Evolutionary conservation across 2,113 vertebrate genomes (phyloP), one percentile per base, ranked within the genome.

Genomic region (Nothoprocta pentlandii): DNA sequence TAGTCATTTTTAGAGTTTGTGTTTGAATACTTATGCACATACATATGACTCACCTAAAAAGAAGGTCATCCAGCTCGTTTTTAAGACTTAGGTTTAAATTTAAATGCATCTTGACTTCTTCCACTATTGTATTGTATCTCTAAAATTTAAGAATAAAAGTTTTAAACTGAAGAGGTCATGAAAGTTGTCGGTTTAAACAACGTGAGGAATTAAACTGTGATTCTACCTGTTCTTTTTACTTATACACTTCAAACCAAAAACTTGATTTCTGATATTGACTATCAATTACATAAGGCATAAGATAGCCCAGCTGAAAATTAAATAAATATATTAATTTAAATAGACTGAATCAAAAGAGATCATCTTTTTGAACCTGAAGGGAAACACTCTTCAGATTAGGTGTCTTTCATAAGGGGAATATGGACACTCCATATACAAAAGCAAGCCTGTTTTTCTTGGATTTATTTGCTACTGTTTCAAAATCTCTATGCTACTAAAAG

Each of bases 401-500:
- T 71, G 10, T 26, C 36, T 44, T 89, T 80, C 73, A 63, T 59
- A 80, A 70, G 62, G 5, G 8, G 36, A 78, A 49, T 44, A 61
- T 11, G 17, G 23, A 73, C 51, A 42, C 9, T 58, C 19, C 67
- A 12, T 32, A 67, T 32, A 61, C 0, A 69, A 76, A 93, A 77
- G 4, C 16, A 90, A 64, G 14, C 0, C 16, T 20, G 25, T 62
- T 87, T 78, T 81, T 3, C 2, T 25, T 77, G 46, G 15, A 34
- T 90, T 94, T 91, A 47, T 85, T 70, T 75, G 32, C 78, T 87
- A 78, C 86, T 89, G 61, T 86, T 94, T 83, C 32, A 61, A 87
- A 94, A 93, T 74, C 64, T 80, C 56, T 63, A 13, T 44, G 26
- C 64, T 87, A 41, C 68, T 80, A 61, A 56, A 91, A 80, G 15